Evolutionary conservation across 2,888 invertebrate genomes (phyloP).

Genomic region (Drosophila meridionalis): DNA sequence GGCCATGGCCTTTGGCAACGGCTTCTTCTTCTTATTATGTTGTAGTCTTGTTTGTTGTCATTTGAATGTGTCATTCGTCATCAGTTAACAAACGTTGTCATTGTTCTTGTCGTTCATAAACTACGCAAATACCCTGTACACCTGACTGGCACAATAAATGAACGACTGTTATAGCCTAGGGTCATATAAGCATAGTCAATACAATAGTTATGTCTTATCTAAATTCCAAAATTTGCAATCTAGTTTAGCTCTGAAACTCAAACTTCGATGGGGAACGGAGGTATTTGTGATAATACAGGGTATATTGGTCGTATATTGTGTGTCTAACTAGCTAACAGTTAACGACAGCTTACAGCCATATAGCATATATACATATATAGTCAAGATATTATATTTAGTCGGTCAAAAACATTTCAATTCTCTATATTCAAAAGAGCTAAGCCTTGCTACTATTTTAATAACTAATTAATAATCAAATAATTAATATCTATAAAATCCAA

Average conservation of each 20-base stretch:
- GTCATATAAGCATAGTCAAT: neutral
- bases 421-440: neutral
- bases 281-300: neutral
- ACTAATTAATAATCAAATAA: neutral
- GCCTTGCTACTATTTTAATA: neutral
- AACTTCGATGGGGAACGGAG: neutral
- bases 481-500: neutral
- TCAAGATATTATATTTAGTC: no score
- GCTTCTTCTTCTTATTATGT: conserved; percentile 20
- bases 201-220: no score
- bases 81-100: conserved; percentile 45
- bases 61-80: conserved; percentile 48
- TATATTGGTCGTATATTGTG: neutral
- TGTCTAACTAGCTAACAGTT: no score
- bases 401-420: no score
- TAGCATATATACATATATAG: no score
- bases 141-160: neutral
- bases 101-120: conserved; percentile 34
- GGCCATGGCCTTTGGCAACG: conserved; percentile 31
- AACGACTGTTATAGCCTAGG: neutral
- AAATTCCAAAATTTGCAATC: neutral
- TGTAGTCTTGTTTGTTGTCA: conserved; percentile 35
- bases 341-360: no score
- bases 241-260: neutral
- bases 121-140: conserved; percentile 18